These are phyloP conservation scores for Panagrolaimus sp. DNA, from an alignment of 1,140 invertebrate genomes.

Conservation along the genomic window DNA sequence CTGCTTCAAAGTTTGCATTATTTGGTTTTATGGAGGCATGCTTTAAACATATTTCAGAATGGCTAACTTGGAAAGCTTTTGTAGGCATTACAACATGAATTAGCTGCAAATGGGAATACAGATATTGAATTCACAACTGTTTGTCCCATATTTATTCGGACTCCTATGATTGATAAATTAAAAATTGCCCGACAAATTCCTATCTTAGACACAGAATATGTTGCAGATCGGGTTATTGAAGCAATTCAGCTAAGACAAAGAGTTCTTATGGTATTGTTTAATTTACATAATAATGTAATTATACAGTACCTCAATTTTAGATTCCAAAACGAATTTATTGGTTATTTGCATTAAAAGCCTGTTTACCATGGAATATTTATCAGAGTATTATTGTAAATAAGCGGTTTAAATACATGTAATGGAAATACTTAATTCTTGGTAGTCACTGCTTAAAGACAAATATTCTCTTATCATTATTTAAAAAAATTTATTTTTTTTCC, in stretches of 20 bases:
- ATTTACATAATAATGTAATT: not conserved
- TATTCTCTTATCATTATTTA: too few species aligned
- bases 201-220: not conserved
- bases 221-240: not conserved
- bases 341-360: too few species aligned
- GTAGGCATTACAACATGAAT: not conserved
- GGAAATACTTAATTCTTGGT: too few species aligned
- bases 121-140: conserved; percentile 73
- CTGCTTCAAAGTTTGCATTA: conserved; percentile 73
- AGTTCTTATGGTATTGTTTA: not conserved
- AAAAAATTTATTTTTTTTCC: too few species aligned
- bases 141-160: conserved; percentile 76
- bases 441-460: too few species aligned
- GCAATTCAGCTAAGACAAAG: not conserved
- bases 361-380: conserved; percentile 5
- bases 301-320: not conserved
- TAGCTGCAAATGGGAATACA: conserved; percentile 35
- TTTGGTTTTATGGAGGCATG: conserved; percentile 67
- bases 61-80: too few species aligned
- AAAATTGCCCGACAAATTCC: not conserved
- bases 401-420: too few species aligned
- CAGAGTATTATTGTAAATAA: not conserved
- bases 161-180: conserved; percentile 68
- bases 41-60: too few species aligned
- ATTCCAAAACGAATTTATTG: not conserved